Evolutionary conservation across 2,113 vertebrate species (phyloP).

Genomic region (Microtus richardsoni): DNA sequence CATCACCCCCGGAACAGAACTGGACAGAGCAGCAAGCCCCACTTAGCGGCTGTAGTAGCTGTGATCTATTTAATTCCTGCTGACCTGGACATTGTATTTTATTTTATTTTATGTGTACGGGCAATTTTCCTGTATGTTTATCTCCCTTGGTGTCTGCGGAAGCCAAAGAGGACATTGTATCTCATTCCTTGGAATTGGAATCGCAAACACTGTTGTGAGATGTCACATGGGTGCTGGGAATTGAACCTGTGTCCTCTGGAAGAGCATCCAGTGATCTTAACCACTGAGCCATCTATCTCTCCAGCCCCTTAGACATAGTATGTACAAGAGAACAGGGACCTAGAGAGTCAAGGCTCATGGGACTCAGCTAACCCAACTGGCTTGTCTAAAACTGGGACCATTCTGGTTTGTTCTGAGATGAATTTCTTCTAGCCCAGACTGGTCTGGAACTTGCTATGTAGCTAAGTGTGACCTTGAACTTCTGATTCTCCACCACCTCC

Average conservation of each 20-base stretch:
- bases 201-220: not conserved
- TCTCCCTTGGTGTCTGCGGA: not conserved
- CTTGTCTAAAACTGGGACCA: not conserved
- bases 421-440: not conserved
- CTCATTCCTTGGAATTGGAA: not conserved
- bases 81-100: not conserved
- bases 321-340: not conserved
- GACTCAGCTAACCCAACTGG: not conserved
- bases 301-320: not conserved
- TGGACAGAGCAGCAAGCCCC: not conserved
- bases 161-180: not conserved
- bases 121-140: not conserved
- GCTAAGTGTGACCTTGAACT: not conserved
- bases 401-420: not conserved
- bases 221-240: not conserved
- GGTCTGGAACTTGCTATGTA: not conserved
- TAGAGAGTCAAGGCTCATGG: not conserved
- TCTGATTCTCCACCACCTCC: not conserved
- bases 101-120: not conserved
- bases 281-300: not conserved
- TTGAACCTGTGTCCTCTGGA: not conserved
- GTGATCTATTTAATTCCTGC: not conserved
- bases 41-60: not conserved
- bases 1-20: rapidly evolving
- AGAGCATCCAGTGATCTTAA: not conserved